Percentiles rank a stretch among this genome's conserved stretches.
Conservation (phyloP, 2,797 vertebrate species). For the Myripristis jacobus region DNA sequence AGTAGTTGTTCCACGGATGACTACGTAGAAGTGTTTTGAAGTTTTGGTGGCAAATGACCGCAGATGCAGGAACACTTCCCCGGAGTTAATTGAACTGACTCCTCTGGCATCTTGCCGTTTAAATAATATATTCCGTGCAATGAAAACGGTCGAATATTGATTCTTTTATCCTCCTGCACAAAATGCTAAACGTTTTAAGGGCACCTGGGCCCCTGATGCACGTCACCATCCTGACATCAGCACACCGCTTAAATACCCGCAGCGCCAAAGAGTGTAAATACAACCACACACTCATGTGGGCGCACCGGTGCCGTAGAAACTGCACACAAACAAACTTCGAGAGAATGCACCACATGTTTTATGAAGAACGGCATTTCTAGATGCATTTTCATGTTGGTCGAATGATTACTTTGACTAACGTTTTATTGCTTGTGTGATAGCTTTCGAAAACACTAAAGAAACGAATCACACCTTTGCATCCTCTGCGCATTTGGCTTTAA, state of each 20-base stretch:
- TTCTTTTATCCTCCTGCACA: not conserved
- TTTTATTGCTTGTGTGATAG: not conserved
- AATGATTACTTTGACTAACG: not conserved
- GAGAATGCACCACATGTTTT: not conserved
- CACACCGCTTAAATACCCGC: conserved; percentile 69
- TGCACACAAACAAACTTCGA: not conserved
- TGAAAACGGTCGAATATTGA: conserved; percentile 10
- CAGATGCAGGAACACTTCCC: not conserved
- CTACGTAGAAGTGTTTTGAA: too few relatives aligned
- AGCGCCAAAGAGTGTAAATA: conserved; percentile 41
- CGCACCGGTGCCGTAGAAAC: not conserved
- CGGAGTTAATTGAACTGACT: not conserved
- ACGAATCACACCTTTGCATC: not conserved
- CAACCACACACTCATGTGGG: conserved; percentile 40
- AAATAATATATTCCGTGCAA: not conserved
- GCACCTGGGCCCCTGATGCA: conserved; percentile 29
- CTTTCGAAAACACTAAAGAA: conserved; percentile 14
- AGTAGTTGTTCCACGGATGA: too few relatives aligned
- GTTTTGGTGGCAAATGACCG: too few relatives aligned
- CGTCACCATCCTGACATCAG: conserved; percentile 78
- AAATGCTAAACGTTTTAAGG: conserved; percentile 3
- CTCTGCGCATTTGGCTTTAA: not conserved
- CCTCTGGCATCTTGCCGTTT: not conserved
- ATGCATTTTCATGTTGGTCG: too few relatives aligned
- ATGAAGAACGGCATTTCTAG: too few relatives aligned